These are phyloP conservation scores for Ceratina japonica DNA, from an alignment of 1,140 invertebrate genomes.

Conservation along the genomic window DNA sequence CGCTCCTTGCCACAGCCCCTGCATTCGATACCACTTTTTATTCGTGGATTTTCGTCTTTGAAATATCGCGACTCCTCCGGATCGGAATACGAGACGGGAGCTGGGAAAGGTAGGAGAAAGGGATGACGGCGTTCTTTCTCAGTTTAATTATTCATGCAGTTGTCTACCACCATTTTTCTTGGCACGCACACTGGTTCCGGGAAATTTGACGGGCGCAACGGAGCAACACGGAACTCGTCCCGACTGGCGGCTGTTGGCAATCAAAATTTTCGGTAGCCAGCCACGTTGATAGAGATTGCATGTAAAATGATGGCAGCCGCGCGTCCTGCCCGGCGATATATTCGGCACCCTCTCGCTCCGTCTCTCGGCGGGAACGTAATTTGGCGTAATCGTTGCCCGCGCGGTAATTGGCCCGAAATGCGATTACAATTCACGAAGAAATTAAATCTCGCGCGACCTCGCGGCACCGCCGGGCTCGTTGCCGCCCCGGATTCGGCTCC, in stretches of 20 bases:
- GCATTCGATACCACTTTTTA: neutral
- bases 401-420: neutral
- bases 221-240: neutral
- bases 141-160: slow-evolving; percentile 19
- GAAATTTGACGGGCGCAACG: neutral
- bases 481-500: neutral
- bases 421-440: slow-evolving; percentile 8
- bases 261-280: too few species aligned
- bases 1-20: neutral
- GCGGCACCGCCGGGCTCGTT: too few species aligned
- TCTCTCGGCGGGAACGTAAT: slow-evolving; percentile 10
- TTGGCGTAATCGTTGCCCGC: neutral
- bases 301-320: neutral
- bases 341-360: too few species aligned
- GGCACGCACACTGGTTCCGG: too few species aligned
- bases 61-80: neutral
- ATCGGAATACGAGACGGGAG: neutral
- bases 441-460: slow-evolving; percentile 2
- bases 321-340: too few species aligned
- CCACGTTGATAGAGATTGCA: neutral
- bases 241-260: too few species aligned
- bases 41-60: neutral
- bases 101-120: too few species aligned
- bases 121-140: neutral
- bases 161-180: neutral